Percentiles rank a stretch among this genome's conserved stretches.
Conservation (phyloP, 2,888 invertebrate genomes). For the Tortrix viridana region DNA sequence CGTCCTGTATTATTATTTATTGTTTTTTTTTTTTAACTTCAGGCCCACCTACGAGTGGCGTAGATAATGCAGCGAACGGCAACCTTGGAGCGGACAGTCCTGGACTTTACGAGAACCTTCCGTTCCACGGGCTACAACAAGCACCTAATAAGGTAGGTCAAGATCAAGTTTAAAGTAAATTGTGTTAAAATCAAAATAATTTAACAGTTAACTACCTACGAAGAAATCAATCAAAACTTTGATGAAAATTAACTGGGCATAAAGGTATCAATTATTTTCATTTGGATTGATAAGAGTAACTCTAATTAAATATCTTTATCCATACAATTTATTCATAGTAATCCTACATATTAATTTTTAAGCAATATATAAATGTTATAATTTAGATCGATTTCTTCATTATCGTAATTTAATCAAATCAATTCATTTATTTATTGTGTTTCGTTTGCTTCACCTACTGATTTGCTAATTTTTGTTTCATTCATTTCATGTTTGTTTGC, state of each 20-base stretch:
- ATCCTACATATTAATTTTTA: too few relatives aligned
- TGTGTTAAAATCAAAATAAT: background rate
- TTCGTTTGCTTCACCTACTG: constrained; percentile 67
- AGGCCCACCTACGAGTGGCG: constrained; percentile 83
- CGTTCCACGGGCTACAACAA: constrained; percentile 97
- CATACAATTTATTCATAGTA: too few relatives aligned
- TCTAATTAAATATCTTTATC: too few relatives aligned
- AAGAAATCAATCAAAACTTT: constrained; percentile 7
- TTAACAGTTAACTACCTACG: constrained; percentile 1
- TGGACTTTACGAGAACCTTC: constrained; percentile 96
- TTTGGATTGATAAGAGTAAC: too few relatives aligned
- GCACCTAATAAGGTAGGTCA: constrained; percentile 94
- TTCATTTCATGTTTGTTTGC: constrained; percentile 74
- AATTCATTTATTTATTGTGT: constrained; percentile 46
- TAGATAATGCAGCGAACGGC: constrained; percentile 86
- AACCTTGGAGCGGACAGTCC: constrained; percentile 89
- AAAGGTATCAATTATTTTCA: too few relatives aligned
- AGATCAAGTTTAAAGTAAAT: background rate
- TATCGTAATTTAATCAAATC: background rate
- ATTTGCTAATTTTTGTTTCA: constrained; percentile 59
- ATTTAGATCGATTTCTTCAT: background rate
- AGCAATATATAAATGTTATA: too few relatives aligned
- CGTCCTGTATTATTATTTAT: background rate
- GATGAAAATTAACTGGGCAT: too few relatives aligned
- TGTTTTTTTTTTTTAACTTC: constrained; percentile 33